Base-by-base conservation (phyloP, 1,140 invertebrate genomes). In the Neuroterus valhalla region DNA sequence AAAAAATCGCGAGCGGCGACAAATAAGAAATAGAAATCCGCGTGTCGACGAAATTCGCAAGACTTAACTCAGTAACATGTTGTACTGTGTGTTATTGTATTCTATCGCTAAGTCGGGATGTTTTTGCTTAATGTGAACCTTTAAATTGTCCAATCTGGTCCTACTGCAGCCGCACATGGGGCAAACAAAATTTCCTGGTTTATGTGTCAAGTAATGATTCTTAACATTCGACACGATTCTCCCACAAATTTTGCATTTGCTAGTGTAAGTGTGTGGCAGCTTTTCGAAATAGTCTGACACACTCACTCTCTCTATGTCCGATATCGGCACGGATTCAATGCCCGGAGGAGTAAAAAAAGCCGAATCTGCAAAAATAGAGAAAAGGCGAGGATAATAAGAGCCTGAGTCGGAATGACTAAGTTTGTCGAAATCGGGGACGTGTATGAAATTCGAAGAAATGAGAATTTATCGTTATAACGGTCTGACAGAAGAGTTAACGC, bases 141-240 rank as follows among this genome's bases (percentile, higher is more conserved):
- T 94, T 80, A 95, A 91, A 85, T 94, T 94, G 84, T 94, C 94
- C 79, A 93, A 91, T 75, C 94, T 91, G 46, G 93, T 94, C 79
- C 94, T 92, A 72, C 92, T 91, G 77, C 94, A 93, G 5, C 93
- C 92, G 85, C 94, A 95, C 67, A 94, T 87, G 17, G 94, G 93
- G 85, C 94, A 94, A 83, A 92, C 91, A 86, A 93, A 93, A 79
- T 93, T 92, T 84, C 93, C 93, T 12, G 93, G 93, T 80, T 93
- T 92, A 83, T 94, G 94, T 69, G 93, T 94, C 82, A 94, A 92
- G 85, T 93, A 92, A 84, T 94, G 94, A 88, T 95, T 94, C 91
- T 93, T 94, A 75, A 93, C 87, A 88, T 94, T 94, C 78, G 91
- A 93, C 23, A 94, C 94, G 70, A 92, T 91, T 90, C 94, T 94